Evolutionary conservation across 2,797 vertebrate species (phyloP).

Genomic region (Pangasius larnaudii): DNA sequence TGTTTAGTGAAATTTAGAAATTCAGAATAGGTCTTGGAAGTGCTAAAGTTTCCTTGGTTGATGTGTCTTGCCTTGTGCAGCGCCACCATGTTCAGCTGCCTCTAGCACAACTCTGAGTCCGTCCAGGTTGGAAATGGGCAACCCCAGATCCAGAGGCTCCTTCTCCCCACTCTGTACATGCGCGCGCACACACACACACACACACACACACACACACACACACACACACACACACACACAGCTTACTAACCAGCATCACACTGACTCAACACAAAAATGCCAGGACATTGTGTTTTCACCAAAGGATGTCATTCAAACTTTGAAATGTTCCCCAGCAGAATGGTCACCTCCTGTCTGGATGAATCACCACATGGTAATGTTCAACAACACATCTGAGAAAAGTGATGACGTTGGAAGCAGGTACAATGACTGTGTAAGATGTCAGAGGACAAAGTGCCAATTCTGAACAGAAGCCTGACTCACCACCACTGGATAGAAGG

Average conservation of each 20-base stretch:
- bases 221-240: neutral
- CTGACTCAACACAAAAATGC: neutral
- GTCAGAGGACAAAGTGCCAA: neutral
- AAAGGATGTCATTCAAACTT: neutral
- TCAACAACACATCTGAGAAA: neutral
- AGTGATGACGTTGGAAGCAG: neutral
- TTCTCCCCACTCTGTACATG: constrained; percentile 88
- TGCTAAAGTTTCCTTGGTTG: neutral
- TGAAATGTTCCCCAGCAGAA: neutral
- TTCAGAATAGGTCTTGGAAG: neutral
- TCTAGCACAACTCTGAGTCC: constrained; percentile 94
- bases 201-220: constrained; percentile 20
- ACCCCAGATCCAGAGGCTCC: constrained; percentile 91
- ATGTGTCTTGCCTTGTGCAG: constrained; percentile 82
- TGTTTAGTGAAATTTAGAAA: neutral
- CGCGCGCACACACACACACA: constrained; percentile 11
- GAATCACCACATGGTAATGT: neutral
- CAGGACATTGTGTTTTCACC: neutral
- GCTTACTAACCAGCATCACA: neutral
- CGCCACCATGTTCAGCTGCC: constrained; percentile 74
- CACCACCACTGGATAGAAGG: neutral
- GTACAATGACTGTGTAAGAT: neutral
- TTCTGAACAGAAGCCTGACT: neutral
- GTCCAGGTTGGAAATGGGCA: constrained; percentile 96
- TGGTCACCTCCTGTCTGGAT: neutral